Evolutionary conservation across 2,888 invertebrate genomes (phyloP), one percentile per base, ranked within the genome.

Genomic region (Synanthedon andrenaeformis): DNA sequence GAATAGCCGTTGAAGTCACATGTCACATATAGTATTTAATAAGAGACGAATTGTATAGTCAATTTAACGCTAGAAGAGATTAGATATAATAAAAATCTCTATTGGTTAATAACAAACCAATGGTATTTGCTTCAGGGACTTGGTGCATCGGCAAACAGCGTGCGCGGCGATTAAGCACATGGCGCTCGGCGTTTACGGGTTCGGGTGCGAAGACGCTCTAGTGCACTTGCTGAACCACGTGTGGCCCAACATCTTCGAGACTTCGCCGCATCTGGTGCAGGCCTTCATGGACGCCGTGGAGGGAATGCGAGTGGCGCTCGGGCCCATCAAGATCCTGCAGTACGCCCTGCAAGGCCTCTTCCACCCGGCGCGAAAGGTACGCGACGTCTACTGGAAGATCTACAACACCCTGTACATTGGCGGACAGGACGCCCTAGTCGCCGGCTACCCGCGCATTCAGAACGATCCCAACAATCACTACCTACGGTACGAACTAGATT

Each of bases 211-310:
- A 79, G 99, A 99, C 78, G 99, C 99, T 0, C 89, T 99, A 4
- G 92, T 96, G 49, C 99, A 99, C 89, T 89, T 99, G 51, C 87
- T 99, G 57, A 99, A 99, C 84, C 97, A 98, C 76, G 98, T 99
- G 23, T 99, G 99, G 99, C 99, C 99, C 11, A 99, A 99, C 79
- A 97, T 99, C 63, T 99, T 99, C 74, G 99, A 99, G 88, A 99
- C 98, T 0, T 98, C 98, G 12, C 99, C 99, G 13, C 99, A 99
- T 91, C 92, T 99, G 61, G 99, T 99, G 23, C 99, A 99, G 84
- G 98, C 99, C 1, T 99, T 99, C 82, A 98, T 99, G 96, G 98
- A 98, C 70, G 95, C 98, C 4, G 96, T 99, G 4, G 99, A 99
- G 79, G 99, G 99, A 12, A 92, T 99, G 88, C 85, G 99, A 41